Base-by-base conservation (phyloP, 2,113 vertebrate genomes). In the Carassius gibelio region DNA sequence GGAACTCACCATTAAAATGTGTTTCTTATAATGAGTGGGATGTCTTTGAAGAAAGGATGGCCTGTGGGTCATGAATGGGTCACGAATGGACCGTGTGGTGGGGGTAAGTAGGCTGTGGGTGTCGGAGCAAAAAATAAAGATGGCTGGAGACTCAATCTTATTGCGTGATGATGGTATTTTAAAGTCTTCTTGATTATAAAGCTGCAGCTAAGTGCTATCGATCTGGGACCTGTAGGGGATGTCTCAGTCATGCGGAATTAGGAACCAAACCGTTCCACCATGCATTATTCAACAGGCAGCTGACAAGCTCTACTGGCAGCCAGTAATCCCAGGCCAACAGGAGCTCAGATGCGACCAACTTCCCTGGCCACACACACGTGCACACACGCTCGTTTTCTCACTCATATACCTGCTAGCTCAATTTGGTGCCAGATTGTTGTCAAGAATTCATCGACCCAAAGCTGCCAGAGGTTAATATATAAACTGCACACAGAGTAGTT, bases 151-250 rank as follows among this genome's bases (percentile, higher is more conserved):
- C 90, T 91, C 90, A 87, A 91, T 91, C 94, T 96, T 94, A 93
- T 94, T 93, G 94, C 92, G 89, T 88, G 91, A 93, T 93, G 93
- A 94, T 95, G 93, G 92, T 94, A 89, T 85, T 94, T 94, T 91
- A 92, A 92, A 92, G 87, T 93, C 92, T 94, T 92, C 93, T 94
- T 95, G 94, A 94, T 94, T 93, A 93, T 94, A 93, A 89, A 92
- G 93, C 93, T 94, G 92, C 91, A 94, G 93, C 93, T 96, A 96
- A 96, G 95, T 96, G 94, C 92, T 96, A 96, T 96, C 94, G 96
- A 96, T 96, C 94, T 89, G 64, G 86, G 87, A 85, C 89, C 55
- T 88, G 79, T 42, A 84, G 91, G 93, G 94, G 95, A 91, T 94
- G 93, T 94, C 94, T 94, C 89, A 91, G 94, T 92, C 90, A 87